A percentile compares a stretch with the other conserved stretches of the same genome.
Conservation (phyloP, 2,113 vertebrate species). For the Myrmecophaga tridactyla region DNA sequence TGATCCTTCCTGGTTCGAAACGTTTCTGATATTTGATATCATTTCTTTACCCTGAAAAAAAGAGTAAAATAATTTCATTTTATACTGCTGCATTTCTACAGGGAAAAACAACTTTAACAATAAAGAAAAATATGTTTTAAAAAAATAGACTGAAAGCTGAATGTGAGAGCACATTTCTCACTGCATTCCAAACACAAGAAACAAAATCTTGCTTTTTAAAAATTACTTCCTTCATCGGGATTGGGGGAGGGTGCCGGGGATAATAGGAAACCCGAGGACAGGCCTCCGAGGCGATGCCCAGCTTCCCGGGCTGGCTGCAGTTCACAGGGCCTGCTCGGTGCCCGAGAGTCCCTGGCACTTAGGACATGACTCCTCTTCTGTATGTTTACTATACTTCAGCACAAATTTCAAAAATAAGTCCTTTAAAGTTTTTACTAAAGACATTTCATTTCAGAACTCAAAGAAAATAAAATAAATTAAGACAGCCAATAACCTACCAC, state of each 20-base stretch:
- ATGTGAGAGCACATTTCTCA: background rate
- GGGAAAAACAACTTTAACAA: constrained; percentile 29
- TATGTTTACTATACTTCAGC: background rate
- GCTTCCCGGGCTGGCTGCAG: too few relatives aligned
- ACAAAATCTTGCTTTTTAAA: constrained; percentile 14
- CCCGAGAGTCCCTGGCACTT: background rate
- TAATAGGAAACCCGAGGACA: background rate
- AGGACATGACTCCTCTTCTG: background rate
- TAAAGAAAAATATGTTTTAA: background rate
- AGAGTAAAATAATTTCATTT: constrained; percentile 35
- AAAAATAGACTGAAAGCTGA: constrained; percentile 42
- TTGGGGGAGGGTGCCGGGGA: background rate
- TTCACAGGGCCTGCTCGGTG: background rate
- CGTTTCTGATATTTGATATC: constrained; percentile 57
- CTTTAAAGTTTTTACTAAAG: constrained; percentile 22
- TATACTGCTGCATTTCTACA: constrained; percentile 5
- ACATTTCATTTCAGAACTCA: constrained; percentile 37
- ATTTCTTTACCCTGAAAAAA: constrained; percentile 72
- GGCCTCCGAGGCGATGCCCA: background rate
- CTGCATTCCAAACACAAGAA: background rate
- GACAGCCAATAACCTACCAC: background rate
- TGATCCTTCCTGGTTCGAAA: constrained; percentile 65
- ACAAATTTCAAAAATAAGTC: background rate
- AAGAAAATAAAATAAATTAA: background rate
- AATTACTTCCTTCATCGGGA: background rate